These are phyloP conservation scores for Cryptoprocta ferox DNA, from an alignment of 2,797 vertebrate species.

Conservation along the genomic window DNA sequence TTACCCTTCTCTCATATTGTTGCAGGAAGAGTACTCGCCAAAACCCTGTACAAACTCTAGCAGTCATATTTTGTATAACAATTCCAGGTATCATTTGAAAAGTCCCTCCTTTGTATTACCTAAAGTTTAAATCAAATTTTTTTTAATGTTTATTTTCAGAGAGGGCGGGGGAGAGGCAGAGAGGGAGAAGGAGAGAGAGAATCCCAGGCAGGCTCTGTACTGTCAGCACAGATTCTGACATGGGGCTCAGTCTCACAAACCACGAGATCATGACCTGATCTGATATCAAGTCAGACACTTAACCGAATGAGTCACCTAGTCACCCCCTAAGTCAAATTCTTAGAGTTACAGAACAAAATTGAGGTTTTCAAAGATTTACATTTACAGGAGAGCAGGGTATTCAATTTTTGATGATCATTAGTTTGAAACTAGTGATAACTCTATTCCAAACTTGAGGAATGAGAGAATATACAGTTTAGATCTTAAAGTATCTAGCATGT, in stretches of 20 bases:
- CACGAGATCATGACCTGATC: too few relatives aligned
- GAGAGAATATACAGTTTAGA: neutral
- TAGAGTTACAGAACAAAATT: neutral
- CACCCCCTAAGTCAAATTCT: constrained; percentile 18
- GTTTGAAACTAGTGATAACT: neutral
- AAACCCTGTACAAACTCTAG: neutral
- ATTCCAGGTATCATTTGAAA: neutral
- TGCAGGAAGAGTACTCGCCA: neutral
- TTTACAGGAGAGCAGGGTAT: neutral
- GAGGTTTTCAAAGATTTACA: neutral
- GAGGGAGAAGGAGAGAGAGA: too few relatives aligned
- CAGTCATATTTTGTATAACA: neutral
- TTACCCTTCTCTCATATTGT: neutral
- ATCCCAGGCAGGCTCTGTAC: too few relatives aligned
- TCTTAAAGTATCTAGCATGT: neutral
- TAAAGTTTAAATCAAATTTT: constrained; percentile 52
- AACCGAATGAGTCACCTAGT: too few relatives aligned
- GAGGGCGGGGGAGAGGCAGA: too few relatives aligned
- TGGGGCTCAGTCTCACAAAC: too few relatives aligned
- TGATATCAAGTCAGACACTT: too few relatives aligned
- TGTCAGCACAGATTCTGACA: too few relatives aligned
- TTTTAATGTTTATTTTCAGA: too few relatives aligned
- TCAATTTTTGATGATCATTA: neutral
- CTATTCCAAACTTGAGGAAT: neutral
- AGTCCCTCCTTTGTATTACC: neutral